Base-by-base conservation (phyloP, 2,797 vertebrate species). In the Dipus sagitta region DNA sequence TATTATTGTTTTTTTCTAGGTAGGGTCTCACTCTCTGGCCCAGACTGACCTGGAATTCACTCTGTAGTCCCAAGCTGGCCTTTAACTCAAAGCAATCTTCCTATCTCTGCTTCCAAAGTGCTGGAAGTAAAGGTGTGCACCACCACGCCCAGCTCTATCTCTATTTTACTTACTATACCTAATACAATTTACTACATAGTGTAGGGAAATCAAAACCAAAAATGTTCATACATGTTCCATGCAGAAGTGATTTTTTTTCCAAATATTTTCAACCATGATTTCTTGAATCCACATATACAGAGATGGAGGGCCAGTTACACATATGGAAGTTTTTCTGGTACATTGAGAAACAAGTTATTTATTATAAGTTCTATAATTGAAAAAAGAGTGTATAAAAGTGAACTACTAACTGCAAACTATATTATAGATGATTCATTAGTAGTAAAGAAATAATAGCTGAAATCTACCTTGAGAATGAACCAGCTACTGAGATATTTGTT, bases 291-390 rank as follows among this genome's bases (percentile, higher is more conserved):
- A 75, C 6, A 26, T 20, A 28, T 32, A 26, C 3, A 30, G 30
- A 47, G 26, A 70, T 3, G 2, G 65, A 68, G 8, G 38, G 32
- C 18, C 13, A 77, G 72, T 1, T 86, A 23, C 10, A 60, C 68
- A 84, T 84, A n/a, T 1, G 77, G 64, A 70, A 58, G 10, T 12
- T 5, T 54, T 67, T 34, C 60, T 77, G 38, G 23, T 54, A 64
- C 17, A 32, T 13, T 52, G 54, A 92, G 67, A 91, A 93, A 96
- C 15, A 54, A 23, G 68, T 58, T 65, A n/a, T n/a, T 34, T 70
- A 70, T 77, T 47, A 38, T 79, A 23, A 74, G 76, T 82, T 82
- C 89, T 86, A 54, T 34, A 70, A 34, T 58, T 23, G 10, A 38
- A 85, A 88, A 78, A 90, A 87, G 23, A 87, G n/a, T 4, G 30